phyloP scores from a whole-genome alignment of 2,113 vertebrate species.

The Odocoileus virginianus region DNA sequence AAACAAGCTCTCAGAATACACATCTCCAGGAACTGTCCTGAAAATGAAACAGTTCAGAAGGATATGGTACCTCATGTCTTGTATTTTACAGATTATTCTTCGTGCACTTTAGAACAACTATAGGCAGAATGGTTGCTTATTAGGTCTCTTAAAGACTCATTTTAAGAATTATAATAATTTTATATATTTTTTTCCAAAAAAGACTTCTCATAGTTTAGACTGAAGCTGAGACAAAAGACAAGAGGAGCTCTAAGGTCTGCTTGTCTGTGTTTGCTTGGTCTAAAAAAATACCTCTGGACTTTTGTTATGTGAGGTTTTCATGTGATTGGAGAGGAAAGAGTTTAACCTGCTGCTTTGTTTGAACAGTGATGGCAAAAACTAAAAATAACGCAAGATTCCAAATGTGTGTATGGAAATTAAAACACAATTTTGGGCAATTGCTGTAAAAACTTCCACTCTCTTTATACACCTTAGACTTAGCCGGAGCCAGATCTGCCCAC shows the following conservation, averaged over 20 bases:
- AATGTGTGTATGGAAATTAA: conserved; percentile 73
- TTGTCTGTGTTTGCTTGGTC: conserved; percentile 64
- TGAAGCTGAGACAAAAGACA: conserved; percentile 46
- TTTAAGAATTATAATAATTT: conserved; percentile 56
- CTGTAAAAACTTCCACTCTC: conserved; percentile 67
- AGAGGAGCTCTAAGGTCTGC: conserved; percentile 46
- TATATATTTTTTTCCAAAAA: not conserved
- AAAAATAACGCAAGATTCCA: conserved; percentile 70
- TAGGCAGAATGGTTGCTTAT: not conserved
- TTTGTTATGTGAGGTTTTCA: conserved; percentile 69
- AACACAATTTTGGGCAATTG: conserved; percentile 62
- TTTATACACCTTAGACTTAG: conserved; percentile 60
- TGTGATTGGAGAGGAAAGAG: conserved; percentile 42
- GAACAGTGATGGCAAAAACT: conserved; percentile 67
- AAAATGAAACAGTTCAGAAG: not conserved
- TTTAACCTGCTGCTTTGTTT: conserved; percentile 69
- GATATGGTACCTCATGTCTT: not conserved
- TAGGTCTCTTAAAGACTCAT: conserved; percentile 36
- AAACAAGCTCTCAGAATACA: not conserved
- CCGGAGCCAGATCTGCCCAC: conserved; percentile 58
- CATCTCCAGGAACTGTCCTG: not conserved
- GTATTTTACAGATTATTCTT: not conserved
- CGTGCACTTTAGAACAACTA: not conserved
- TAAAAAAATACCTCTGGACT: conserved; percentile 60
- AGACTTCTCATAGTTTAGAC: conserved; percentile 44